phyloP scores from a whole-genome alignment of 2,113 vertebrate genomes.

The Pelvicachromis taeniatus region DNA sequence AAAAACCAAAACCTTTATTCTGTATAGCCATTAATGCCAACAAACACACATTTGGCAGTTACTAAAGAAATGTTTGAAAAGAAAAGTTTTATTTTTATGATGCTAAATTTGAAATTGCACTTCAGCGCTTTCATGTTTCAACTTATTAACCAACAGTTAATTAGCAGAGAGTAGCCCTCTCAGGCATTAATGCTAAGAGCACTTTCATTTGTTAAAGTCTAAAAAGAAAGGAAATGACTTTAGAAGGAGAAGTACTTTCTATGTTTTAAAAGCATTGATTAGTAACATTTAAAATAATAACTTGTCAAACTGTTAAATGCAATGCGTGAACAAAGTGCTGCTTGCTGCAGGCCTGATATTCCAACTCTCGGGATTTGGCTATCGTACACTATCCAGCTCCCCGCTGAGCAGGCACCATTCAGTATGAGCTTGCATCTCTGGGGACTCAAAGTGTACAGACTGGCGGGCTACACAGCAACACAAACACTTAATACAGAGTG shows the following conservation, averaged over 20 bases:
- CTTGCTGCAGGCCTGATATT: constrained; percentile 4
- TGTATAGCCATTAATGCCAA: background rate
- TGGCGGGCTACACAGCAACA: background rate
- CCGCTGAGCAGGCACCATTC: constrained; percentile 18
- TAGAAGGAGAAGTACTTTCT: background rate
- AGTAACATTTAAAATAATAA: background rate
- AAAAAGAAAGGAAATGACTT: background rate
- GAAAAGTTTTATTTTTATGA: background rate
- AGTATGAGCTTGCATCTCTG: constrained; percentile 19
- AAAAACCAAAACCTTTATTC: background rate
- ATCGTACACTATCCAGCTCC: constrained; percentile 7
- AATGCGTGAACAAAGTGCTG: constrained; percentile 8
- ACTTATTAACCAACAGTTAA: background rate
- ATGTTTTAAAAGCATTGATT: background rate
- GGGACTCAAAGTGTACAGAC: constrained; percentile 4
- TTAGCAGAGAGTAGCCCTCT: background rate
- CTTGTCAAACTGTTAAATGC: background rate
- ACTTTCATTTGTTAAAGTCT: background rate
- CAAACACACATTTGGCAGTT: background rate
- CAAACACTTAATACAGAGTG: background rate
- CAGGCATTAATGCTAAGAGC: background rate
- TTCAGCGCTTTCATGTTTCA: background rate
- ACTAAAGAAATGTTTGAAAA: background rate
- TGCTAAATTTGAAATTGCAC: background rate
- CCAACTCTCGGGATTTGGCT: constrained; percentile 17